A percentile compares a stretch with the other conserved stretches of the same genome.
These are phyloP conservation scores for Apis laboriosa DNA, from an alignment of 1,140 invertebrate genomes.

Conservation along the genomic window DNA sequence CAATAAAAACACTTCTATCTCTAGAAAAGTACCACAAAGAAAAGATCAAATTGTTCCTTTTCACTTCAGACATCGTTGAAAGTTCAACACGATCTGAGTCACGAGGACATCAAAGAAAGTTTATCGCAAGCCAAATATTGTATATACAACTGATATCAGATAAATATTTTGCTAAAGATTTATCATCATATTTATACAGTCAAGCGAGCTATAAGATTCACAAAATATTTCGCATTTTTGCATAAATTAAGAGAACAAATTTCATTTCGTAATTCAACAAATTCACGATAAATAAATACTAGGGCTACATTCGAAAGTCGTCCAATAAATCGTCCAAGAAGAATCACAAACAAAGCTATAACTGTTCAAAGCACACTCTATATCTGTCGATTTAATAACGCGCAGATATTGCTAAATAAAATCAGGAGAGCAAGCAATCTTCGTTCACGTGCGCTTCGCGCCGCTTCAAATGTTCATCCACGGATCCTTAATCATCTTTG, in stretches of 20 bases:
- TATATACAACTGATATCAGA: too few relatives aligned
- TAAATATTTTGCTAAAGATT: not conserved
- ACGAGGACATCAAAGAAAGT: too few relatives aligned
- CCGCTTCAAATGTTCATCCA: not conserved
- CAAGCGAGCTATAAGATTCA: not conserved
- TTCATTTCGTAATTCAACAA: not conserved
- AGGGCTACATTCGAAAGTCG: not conserved
- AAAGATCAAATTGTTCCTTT: too few relatives aligned
- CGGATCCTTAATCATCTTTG: not conserved
- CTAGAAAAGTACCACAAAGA: too few relatives aligned
- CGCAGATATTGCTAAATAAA: not conserved
- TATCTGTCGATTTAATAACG: not conserved
- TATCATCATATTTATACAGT: not conserved
- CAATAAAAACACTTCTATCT: too few relatives aligned
- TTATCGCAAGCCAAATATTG: too few relatives aligned
- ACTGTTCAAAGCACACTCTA: not conserved
- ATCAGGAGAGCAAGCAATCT: not conserved
- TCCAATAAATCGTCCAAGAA: not conserved
- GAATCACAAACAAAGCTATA: not conserved
- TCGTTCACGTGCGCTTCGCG: not conserved
- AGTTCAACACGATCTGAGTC: too few relatives aligned
- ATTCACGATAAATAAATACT: not conserved
- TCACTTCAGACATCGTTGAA: too few relatives aligned
- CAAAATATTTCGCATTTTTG: not conserved
- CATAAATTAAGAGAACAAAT: not conserved